Percentiles rank a stretch among this genome's conserved stretches.
Conservation (phyloP, 2,797 vertebrate genomes). For the Echeneis naucrates region DNA sequence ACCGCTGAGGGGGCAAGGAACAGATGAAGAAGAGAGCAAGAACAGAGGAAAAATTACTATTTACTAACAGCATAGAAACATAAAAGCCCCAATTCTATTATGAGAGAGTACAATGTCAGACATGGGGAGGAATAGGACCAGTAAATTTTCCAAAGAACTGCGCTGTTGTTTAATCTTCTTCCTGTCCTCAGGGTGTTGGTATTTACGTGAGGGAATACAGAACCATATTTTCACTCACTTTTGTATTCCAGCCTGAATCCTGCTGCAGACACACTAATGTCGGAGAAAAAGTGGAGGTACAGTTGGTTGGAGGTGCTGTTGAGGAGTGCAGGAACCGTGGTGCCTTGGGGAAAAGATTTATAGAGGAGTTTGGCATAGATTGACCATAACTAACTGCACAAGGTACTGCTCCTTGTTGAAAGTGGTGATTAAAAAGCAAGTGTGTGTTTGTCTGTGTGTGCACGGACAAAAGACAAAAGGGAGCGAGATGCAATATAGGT, state of each 20-base stretch:
- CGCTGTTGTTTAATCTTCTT: neutral
- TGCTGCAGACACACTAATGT: conserved; percentile 98
- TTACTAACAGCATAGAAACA: conserved; percentile 5
- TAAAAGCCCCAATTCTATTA: neutral
- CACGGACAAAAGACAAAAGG: neutral
- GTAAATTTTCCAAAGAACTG: neutral
- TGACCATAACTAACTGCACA: conserved; percentile 37
- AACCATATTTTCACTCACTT: conserved; percentile 86
- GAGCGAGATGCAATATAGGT: neutral
- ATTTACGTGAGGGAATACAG: neutral
- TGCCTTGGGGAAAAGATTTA: conserved; percentile 85
- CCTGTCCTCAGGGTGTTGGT: neutral
- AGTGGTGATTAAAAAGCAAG: neutral
- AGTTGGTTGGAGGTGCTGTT: conserved; percentile 99
- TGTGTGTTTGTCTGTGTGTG: neutral
- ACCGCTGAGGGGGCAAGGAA: conserved; percentile 80
- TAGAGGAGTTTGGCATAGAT: conserved; percentile 49
- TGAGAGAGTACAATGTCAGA: neutral
- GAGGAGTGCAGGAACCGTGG: conserved; percentile 94
- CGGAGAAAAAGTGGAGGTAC: conserved; percentile 98
- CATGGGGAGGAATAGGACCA: neutral
- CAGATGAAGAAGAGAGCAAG: neutral
- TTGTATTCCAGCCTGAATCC: conserved; percentile 99
- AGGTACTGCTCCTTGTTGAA: conserved; percentile 14
- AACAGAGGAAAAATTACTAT: neutral